Conservation (phyloP, 2,888 invertebrate genomes). For the Cephus runcator region DNA sequence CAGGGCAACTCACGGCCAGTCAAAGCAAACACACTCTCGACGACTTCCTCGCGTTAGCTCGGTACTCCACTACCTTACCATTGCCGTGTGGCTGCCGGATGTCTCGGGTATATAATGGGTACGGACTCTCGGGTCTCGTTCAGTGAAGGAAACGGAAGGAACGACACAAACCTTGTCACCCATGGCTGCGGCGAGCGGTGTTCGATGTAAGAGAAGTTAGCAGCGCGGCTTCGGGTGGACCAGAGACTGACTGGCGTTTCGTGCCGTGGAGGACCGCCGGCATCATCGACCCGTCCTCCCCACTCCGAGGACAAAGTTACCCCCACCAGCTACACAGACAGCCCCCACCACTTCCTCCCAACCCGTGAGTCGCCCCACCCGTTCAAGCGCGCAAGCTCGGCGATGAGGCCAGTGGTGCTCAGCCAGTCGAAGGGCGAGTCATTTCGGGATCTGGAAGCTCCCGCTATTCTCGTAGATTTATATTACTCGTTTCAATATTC, state of each 20-base stretch:
- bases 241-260: conserved; percentile 69
- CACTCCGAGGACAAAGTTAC: conserved; percentile 71
- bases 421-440: too few relatives aligned
- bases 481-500: background rate
- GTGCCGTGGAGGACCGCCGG: conserved; percentile 59
- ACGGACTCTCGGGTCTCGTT: conserved; percentile 2
- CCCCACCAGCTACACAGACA: conserved; percentile 45
- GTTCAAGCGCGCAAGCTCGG: conserved; percentile 27
- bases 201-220: conserved; percentile 68
- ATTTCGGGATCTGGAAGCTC: too few relatives aligned
- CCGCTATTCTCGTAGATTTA: too few relatives aligned
- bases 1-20: conserved; percentile 50
- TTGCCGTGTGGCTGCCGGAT: conserved; percentile 6
- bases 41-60: conserved; percentile 7
- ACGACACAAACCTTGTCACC: conserved; percentile 63
- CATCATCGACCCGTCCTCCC: conserved; percentile 72
- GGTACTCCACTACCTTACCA: conserved; percentile 4
- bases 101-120: background rate
- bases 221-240: conserved; percentile 74
- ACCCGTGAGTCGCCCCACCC: conserved; percentile 21
- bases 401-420: conserved; percentile 13
- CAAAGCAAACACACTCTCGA: conserved; percentile 32
- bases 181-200: conserved; percentile 69
- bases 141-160: conserved; percentile 55
- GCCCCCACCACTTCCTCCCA: conserved; percentile 15